Evolutionary conservation across 2,797 vertebrate genomes (phyloP).

Genomic region (Hippopotamyrus pictus): DNA sequence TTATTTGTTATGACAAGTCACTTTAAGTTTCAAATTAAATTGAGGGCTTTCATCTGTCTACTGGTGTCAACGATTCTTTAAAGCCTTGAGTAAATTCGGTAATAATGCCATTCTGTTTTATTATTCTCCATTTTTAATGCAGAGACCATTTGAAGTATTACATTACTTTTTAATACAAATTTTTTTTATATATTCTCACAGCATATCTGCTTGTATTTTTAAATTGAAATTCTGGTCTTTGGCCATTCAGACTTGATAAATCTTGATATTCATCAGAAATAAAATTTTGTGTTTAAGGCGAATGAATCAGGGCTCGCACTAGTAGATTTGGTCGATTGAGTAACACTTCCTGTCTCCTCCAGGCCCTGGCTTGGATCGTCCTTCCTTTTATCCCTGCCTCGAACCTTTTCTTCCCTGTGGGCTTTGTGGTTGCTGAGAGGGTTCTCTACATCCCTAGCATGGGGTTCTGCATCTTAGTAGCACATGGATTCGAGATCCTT

Average conservation of each 20-base stretch:
- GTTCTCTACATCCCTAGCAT: slow-evolving; percentile 96
- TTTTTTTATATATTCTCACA: not conserved
- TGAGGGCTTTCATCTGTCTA: not conserved
- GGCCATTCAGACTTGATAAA: not conserved
- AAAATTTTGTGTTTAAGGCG: not conserved
- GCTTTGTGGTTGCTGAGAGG: slow-evolving; percentile 92
- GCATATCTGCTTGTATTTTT: not conserved
- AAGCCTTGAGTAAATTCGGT: not conserved
- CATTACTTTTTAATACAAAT: not conserved
- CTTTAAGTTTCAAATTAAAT: not conserved
- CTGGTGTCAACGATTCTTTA: not conserved
- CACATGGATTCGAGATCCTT: slow-evolving; percentile 84
- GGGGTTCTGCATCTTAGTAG: slow-evolving; percentile 95
- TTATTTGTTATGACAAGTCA: not conserved
- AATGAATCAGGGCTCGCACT: not conserved
- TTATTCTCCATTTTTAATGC: not conserved
- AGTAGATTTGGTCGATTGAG: not conserved
- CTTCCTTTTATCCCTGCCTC: slow-evolving; percentile 94
- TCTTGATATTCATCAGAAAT: not conserved
- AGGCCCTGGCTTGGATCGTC: slow-evolving; percentile 89
- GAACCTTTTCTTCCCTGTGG: slow-evolving; percentile 97
- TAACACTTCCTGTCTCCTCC: slow-evolving; percentile 25
- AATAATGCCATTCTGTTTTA: not conserved
- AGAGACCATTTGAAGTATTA: not conserved
- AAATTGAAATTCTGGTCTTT: not conserved